Evolutionary conservation across 2,797 vertebrate species (phyloP).

Genomic region (Enteromius argenteus): DNA sequence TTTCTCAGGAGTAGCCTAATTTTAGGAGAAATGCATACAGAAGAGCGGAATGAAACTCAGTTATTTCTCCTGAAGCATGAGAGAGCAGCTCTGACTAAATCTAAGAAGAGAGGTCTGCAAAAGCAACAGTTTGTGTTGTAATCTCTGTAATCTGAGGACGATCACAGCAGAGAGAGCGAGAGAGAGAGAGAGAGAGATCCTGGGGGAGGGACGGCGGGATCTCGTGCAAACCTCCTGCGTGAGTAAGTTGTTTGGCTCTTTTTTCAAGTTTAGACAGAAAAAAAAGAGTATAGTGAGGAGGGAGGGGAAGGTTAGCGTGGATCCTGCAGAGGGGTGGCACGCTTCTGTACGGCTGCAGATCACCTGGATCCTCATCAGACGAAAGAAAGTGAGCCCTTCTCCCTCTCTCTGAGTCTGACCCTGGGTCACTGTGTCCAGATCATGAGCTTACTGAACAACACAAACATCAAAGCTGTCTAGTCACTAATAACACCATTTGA

Average conservation of each 20-base stretch:
- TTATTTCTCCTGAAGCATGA: neutral
- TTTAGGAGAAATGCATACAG: neutral
- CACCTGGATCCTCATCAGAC: conserved; percentile 51
- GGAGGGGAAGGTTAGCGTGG: conserved; percentile 15
- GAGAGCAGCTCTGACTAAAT: neutral
- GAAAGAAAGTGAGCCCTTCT: conserved; percentile 29
- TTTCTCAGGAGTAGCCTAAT: conserved; percentile 2
- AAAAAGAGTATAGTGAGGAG: conserved; percentile 34
- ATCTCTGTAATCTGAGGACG: conserved; percentile 21
- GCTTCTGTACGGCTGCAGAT: conserved; percentile 46
- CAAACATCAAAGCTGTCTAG: too few relatives aligned
- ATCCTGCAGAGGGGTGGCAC: conserved; percentile 46
- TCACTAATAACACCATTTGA: too few relatives aligned
- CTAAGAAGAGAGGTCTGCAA: neutral
- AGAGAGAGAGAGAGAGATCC: neutral
- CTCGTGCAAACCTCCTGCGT: conserved; percentile 64
- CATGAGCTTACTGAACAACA: too few relatives aligned
- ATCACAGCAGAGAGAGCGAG: conserved; percentile 5
- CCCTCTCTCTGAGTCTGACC: too few relatives aligned
- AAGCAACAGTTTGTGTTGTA: neutral
- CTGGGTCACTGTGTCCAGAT: too few relatives aligned
- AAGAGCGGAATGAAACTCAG: neutral
- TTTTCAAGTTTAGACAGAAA: conserved; percentile 68
- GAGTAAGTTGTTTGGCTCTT: conserved; percentile 65
- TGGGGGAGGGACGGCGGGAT: conserved; percentile 29